Percentiles rank a stretch among this genome's conserved stretches.
These are phyloP conservation scores for Muschampia plurimacula DNA, from an alignment of 2,888 invertebrate species.

Conservation along the genomic window DNA sequence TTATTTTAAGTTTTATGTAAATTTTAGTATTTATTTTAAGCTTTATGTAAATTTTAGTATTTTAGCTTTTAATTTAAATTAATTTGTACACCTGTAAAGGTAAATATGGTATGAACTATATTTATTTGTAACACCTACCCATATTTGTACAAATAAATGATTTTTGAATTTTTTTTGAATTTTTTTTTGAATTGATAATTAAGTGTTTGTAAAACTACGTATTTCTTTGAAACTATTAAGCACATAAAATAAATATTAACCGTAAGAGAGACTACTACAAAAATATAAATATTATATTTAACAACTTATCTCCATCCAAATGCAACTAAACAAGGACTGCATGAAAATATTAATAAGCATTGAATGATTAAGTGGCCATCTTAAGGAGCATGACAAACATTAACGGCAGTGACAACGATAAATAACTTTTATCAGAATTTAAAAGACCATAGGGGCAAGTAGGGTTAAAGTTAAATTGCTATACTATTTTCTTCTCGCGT, in stretches of 20 bases:
- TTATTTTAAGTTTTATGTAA: no score
- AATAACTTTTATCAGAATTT: constrained; percentile 73
- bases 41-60: no score
- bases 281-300: neutral
- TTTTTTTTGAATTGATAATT: no score
- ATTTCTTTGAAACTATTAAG: no score
- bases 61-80: no score
- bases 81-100: no score
- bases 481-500: constrained; percentile 11
- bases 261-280: neutral
- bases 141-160: no score
- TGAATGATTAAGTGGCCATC: constrained; percentile 39
- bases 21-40: no score
- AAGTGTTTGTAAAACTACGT: neutral
- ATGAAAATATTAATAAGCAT: constrained; percentile 15
- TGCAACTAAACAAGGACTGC: neutral
- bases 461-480: constrained; percentile 54
- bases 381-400: constrained; percentile 51
- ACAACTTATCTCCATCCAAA: neutral
- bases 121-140: no score
- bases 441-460: constrained; percentile 58
- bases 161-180: no score
- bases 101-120: no score
- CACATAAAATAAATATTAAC: no score
- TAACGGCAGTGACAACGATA: constrained; percentile 59